Evolutionary conservation across 2,113 vertebrate genomes (phyloP).

Genomic region (Oryzias melastigma): DNA sequence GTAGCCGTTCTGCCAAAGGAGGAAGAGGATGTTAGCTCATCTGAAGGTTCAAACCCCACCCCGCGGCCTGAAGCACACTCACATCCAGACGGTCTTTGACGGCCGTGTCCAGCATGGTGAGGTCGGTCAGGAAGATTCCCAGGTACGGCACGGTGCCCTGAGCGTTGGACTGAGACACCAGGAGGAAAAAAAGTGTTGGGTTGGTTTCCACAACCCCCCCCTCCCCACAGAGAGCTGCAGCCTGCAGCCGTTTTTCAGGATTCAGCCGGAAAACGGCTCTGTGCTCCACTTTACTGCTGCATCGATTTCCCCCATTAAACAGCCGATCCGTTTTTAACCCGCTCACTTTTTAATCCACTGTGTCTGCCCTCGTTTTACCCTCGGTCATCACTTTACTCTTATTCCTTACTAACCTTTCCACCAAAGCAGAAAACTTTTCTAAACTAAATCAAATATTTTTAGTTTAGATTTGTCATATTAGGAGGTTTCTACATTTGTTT

Average conservation of each 20-base stretch:
- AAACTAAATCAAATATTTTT: too few species aligned
- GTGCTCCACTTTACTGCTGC: conserved; percentile 32
- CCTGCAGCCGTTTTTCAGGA: conserved; percentile 51
- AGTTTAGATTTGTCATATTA: too few species aligned
- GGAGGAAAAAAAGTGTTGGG: conserved; percentile 13
- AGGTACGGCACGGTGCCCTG: conserved; percentile 87
- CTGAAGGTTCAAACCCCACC: conserved; percentile 6
- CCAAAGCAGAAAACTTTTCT: too few species aligned
- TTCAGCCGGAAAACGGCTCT: conserved; percentile 6
- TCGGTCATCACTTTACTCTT: too few species aligned
- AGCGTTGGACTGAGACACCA: conserved; percentile 51
- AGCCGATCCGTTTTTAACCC: not conserved
- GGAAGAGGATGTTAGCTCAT: conserved; percentile 17
- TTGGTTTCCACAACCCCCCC: conserved; percentile 12
- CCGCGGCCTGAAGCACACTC: conserved; percentile 31
- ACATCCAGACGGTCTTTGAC: conserved; percentile 87
- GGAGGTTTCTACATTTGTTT: too few species aligned
- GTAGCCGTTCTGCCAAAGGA: conserved; percentile 83
- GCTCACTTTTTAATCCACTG: not conserved
- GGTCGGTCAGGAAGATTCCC: conserved; percentile 88
- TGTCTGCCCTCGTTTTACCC: too few species aligned
- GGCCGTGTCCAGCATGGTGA: conserved; percentile 89
- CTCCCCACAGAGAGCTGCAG: conserved; percentile 34
- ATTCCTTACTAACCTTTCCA: too few species aligned
- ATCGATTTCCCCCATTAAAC: conserved; percentile 38